phyloP scores from a whole-genome alignment of 1,140 invertebrate genomes.

The Wiebesia pumilae region DNA sequence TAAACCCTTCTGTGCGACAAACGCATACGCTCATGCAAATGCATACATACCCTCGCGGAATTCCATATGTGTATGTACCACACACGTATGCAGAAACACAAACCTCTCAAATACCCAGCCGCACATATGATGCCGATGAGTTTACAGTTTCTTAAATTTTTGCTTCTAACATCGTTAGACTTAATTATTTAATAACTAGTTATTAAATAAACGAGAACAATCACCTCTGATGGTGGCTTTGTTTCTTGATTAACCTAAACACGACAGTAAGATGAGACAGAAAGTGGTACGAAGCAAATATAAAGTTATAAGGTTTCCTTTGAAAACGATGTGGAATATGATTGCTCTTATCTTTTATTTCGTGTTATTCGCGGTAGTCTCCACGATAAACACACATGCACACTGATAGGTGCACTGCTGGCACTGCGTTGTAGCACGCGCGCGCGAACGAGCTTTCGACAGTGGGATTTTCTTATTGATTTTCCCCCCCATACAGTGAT shows the following conservation, averaged over 20 bases:
- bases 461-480: conserved; percentile 63
- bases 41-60: neutral
- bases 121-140: too few species aligned
- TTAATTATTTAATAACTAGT: too few species aligned
- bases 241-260: neutral
- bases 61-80: too few species aligned
- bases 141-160: too few species aligned
- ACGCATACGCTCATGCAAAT: neutral
- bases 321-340: neutral
- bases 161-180: too few species aligned
- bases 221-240: neutral
- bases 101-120: too few species aligned
- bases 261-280: neutral
- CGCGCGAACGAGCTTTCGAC: conserved; percentile 52
- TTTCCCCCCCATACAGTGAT: conserved; percentile 60
- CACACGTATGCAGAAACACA: too few species aligned
- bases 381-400: too few species aligned
- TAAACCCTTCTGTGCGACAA: neutral
- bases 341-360: neutral
- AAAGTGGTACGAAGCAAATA: neutral
- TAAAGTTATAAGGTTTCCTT: too few species aligned
- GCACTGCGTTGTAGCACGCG: neutral
- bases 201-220: neutral
- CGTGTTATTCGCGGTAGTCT: neutral
- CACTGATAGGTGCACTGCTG: neutral